Evolutionary conservation across 2,113 vertebrate genomes (phyloP), one percentile per base, ranked within the genome.

Genomic region (Centropus unirufus): DNA sequence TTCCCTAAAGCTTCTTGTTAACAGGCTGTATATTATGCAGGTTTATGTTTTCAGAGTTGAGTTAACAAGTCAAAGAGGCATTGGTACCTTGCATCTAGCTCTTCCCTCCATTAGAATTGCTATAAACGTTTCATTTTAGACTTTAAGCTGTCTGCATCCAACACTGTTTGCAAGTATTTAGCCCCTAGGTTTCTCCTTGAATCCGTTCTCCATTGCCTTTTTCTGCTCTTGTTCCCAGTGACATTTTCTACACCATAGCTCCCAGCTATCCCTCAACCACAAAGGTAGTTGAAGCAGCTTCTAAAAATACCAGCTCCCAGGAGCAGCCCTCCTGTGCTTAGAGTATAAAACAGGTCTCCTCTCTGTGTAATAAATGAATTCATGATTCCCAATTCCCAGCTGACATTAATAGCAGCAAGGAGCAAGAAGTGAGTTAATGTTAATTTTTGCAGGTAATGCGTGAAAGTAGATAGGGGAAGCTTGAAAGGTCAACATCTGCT

Each of bases 401-500:
- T 97, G 98, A 98, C 98, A 97, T 97, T 98, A 98, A 97, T 93
- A 98, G 95, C 97, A 98, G 97, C 88, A 90, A 85, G 96, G 94
- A 97, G 96, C 95, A 97, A 97, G 96, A 97, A 97, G 94, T 12
- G 14, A 97, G 97, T 97, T 98, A 95, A 98, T 98, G 98, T 98
- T 98, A 98, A 98, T 98, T 98, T 98, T 97, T 98, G 96, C 97
- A 98, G 98, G 98, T 98, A 98, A 97, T 96, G 95, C 61, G 11
- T 95, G 97, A 97, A 97, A 95, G 97, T 90, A 97, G 97, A 98
- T 96, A 98, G 96, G 90, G 95, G 96, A 96, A 98, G 96, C 96
- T 96, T 92, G 97, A 98, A 98, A 98, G 98, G 98, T 98, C 98
- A 98, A 96, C 98, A 98, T 98, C 98, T 98, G 98, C 97, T 97